Base-by-base conservation (phyloP, 1,140 invertebrate species). In the Panonychus citri region DNA sequence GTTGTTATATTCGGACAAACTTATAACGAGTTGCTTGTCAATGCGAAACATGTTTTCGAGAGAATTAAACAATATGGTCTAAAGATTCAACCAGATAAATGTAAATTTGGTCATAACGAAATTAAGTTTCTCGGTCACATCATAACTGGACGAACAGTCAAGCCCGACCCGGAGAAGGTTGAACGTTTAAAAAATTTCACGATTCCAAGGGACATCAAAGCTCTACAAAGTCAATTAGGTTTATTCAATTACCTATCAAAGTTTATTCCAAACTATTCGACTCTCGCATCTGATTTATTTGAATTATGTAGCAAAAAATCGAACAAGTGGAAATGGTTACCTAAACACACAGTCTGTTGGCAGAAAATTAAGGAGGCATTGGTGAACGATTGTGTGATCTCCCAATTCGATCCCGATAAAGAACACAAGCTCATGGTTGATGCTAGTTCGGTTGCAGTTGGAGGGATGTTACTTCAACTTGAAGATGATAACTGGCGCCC, bases 211-310 rank as follows among this genome's bases (percentile, higher is more conserved):
- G 30, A 53, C n/a, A 17, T 54, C 3, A 66, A 67, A 37, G 64
- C 71, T 37, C 27, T 75, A 0, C 57, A 68, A 48, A 25, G 63
- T 27, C 74, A 76, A 58, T 39, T 75, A 1, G 73, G 74, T 3
- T 59, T 75, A 28, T 26, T 43, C 13, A 30, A 34, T 25, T 62
- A 54, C 21, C 63, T 53, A 40, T 53, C 59, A 48, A 46, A 26
- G 28, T 62, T 62, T 34, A 53, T 62, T 64, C 25, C 24, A 46
- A 56, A 67, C 52, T 65, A 67, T 28, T 65, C 69, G 7, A 46
- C 30, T 1, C 12, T 34, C 5, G 30, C 30, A 7, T 0, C 30
- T 7, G 30, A 34, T 0, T 34, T 34, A 1, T 34, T 34, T 34
- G 5, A 34, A 34, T 12, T 34, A 0, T 7, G 5, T 34, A 7